Conservation (phyloP, 2,888 invertebrate species). For the Phortica magna region DNA sequence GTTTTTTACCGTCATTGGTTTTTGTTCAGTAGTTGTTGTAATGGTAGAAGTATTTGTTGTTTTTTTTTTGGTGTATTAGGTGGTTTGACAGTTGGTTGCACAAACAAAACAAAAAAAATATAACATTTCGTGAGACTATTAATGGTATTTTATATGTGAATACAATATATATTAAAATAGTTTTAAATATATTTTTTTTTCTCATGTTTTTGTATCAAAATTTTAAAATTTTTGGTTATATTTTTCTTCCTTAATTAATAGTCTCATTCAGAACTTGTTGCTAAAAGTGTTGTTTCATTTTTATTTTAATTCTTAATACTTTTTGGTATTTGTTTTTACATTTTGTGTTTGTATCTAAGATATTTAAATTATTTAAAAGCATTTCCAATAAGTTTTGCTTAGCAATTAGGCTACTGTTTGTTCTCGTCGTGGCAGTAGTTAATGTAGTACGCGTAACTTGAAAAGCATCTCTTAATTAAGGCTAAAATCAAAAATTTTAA, state of each 20-base stretch:
- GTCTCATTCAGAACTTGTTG: conserved; percentile 78
- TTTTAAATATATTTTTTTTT: conserved; percentile 29
- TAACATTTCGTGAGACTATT: conserved; percentile 77
- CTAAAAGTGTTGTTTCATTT: conserved; percentile 72
- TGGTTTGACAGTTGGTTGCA: conserved; percentile 59
- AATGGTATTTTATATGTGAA: conserved; percentile 56
- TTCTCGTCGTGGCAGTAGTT: conserved; percentile 78
- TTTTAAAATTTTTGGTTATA: conserved; percentile 38
- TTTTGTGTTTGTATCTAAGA: conserved; percentile 19
- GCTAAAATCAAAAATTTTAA: conserved; percentile 23
- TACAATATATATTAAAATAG: conserved; percentile 33
- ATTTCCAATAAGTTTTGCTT: conserved; percentile 39
- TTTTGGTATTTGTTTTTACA: conserved; percentile 17
- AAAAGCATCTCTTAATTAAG: conserved; percentile 42
- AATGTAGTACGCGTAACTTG: conserved; percentile 40
- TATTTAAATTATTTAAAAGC: conserved; percentile 39
- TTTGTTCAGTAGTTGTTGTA: conserved; percentile 42
- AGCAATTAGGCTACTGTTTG: conserved; percentile 77
- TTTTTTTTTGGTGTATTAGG: conserved; percentile 52
- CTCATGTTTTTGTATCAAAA: conserved; percentile 6
- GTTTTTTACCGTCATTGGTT: conserved; percentile 43
- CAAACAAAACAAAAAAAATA: conserved; percentile 73
- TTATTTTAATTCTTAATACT: conserved; percentile 63
- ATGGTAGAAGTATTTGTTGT: conserved; percentile 48
- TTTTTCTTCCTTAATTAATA: conserved; percentile 68